A percentile compares a stretch with the other conserved stretches of the same genome.
These are phyloP conservation scores for Calidris pugnax DNA, from an alignment of 2,113 vertebrate genomes.

Conservation along the genomic window DNA sequence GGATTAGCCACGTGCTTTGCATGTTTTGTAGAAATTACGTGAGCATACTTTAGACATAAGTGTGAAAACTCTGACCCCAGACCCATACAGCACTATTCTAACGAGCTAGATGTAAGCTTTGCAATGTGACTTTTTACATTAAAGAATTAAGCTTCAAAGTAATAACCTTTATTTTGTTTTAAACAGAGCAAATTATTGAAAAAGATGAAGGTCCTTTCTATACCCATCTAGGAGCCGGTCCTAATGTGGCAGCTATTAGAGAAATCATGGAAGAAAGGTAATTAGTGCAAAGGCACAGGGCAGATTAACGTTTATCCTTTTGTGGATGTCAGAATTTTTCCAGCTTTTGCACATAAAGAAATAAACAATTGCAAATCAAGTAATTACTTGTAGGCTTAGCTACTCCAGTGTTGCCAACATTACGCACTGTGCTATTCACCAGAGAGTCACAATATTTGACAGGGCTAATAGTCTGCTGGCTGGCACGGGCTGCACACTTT, in stretches of 20 bases:
- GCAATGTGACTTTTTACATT: constrained; percentile 67
- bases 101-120: constrained; percentile 48
- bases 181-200: constrained; percentile 96
- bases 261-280: constrained; percentile 96
- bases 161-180: constrained; percentile 79
- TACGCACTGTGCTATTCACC: constrained; percentile 67
- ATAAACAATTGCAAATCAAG: constrained; percentile 73
- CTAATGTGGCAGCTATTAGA: constrained; percentile 90
- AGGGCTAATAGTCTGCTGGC: constrained; percentile 67
- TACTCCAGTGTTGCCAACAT: constrained; percentile 66
- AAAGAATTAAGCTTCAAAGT: constrained; percentile 68
- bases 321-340: constrained; percentile 74
- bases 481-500: constrained; percentile 64
- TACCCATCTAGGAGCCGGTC: constrained; percentile 95
- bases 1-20: not conserved
- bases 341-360: constrained; percentile 73
- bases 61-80: not conserved
- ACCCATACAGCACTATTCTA: not conserved
- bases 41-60: not conserved
- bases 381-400: constrained; percentile 72
- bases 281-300: constrained; percentile 76
- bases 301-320: constrained; percentile 75
- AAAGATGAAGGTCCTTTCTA: constrained; percentile 99
- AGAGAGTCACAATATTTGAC: constrained; percentile 78
- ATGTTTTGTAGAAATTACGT: not conserved